Evolutionary conservation across 1,140 invertebrate species (phyloP).

Genomic region (Heterodera carotae): DNA sequence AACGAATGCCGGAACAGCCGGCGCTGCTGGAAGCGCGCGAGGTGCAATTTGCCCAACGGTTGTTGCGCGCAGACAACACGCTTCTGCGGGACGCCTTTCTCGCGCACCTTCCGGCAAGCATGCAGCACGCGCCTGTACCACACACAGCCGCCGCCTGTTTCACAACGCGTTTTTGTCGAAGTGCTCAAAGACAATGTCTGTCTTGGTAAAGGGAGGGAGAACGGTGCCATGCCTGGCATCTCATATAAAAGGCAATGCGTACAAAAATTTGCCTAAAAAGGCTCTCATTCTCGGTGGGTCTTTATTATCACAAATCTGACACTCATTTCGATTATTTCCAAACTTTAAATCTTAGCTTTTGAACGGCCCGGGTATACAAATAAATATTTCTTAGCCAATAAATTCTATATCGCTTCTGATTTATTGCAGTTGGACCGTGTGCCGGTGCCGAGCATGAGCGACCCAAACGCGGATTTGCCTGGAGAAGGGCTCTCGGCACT

Average conservation of each 20-base stretch:
- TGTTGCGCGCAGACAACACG: neutral
- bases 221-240: neutral
- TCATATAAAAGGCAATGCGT: too few species aligned
- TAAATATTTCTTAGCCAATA: neutral
- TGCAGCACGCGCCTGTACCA: constrained; percentile 27
- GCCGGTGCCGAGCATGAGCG: constrained; percentile 38
- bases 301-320: too few species aligned
- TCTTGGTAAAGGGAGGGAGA: too few species aligned
- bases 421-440: constrained; percentile 38
- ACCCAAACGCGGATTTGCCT: constrained; percentile 43
- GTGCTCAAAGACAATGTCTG: constrained; percentile 33
- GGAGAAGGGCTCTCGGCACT: constrained; percentile 34
- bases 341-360: too few species aligned
- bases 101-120: constrained; percentile 19
- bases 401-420: neutral
- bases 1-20: neutral
- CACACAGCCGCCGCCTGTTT: neutral
- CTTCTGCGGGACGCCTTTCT: constrained; percentile 33
- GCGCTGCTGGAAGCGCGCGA: constrained; percentile 5
- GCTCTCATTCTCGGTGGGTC: too few species aligned
- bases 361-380: too few species aligned
- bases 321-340: too few species aligned
- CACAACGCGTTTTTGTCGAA: constrained; percentile 33
- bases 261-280: too few species aligned
- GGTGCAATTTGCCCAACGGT: constrained; percentile 27